phyloP scores from a whole-genome alignment of 2,113 vertebrate species.

The Corythornis vintsioides region DNA sequence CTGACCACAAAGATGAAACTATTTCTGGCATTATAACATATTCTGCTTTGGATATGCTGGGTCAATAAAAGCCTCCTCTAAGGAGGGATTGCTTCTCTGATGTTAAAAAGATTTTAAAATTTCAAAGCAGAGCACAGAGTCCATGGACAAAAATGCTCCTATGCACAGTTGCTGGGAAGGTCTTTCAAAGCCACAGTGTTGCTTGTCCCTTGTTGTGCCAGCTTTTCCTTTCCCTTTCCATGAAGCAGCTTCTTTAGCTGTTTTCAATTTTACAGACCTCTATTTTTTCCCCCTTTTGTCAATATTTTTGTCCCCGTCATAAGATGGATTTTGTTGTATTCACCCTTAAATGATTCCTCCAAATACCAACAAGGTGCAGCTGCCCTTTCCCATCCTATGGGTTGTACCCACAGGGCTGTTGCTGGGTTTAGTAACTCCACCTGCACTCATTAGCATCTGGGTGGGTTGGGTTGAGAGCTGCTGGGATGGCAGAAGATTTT shows the following conservation, averaged over 20 bases:
- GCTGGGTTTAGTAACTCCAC: neutral
- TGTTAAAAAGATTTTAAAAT: neutral
- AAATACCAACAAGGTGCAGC: neutral
- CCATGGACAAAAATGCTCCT: neutral
- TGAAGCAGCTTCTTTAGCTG: neutral
- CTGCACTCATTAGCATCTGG: neutral
- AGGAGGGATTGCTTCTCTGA: neutral
- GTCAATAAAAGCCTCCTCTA: neutral
- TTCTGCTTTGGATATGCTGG: neutral
- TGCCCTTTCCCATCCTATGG: accelerated
- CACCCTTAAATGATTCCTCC: neutral
- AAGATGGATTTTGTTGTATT: neutral
- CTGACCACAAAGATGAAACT: neutral
- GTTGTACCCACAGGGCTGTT: accelerated
- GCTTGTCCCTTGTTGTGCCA: neutral
- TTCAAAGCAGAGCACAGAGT: slow-evolving; percentile 16
- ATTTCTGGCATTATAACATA: neutral
- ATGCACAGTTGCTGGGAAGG: neutral
- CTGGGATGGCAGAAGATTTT: neutral
- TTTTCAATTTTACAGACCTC: neutral
- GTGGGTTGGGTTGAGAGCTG: neutral
- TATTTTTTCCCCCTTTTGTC: neutral
- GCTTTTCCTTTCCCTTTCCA: neutral
- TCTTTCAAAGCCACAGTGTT: neutral
- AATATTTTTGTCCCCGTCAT: neutral